Base-by-base conservation (phyloP, 2,797 vertebrate species). In the Lemur catta region DNA sequence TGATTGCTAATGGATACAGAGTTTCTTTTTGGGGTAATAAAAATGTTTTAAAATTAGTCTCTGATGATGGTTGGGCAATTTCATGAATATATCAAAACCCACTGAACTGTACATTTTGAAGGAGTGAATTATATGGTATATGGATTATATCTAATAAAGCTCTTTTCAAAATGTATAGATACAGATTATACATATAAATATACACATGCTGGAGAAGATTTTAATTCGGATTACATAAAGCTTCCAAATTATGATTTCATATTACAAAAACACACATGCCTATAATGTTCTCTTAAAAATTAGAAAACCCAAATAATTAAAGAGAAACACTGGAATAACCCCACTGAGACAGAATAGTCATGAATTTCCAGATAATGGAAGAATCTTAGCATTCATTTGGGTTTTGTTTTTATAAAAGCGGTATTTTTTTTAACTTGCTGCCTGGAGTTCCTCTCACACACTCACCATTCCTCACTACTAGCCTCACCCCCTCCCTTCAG, bases 11-110 rank as follows among this genome's bases (percentile, higher is more conserved):
- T 13, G 8, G 30, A 59, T 63, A 61, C n/a, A 28, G 17, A 48
- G 46, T 72, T 86, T 94, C 88, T 86, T 95, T 67, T 1, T 41
- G n/a, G 22, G 72, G 61, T 81, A 14, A 82, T 43, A 59, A 92
- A 84, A 92, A 80, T 74, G 50, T 87, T 90, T 65, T 93, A 85
- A 92, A 88, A 93, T 89, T 81, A 91, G 78, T 81, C 33, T 33
- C n/a, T 75, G 71, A 46, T 81, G 26, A 52, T 24, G 48, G 46
- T 43, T 91, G 30, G 14, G 71, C 61, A 84, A 91, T 65, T 72
- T n/a, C 82, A 41, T 67, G 28, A 86, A 55, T 46, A 38, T 55
- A 79, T 57, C 79, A 63, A 88, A 88, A 94, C 71, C 22, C 69
- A 92, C 0, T 69, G 48, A 79, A 71, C 7, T 84, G 15, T 63